These are phyloP conservation scores for Pristionchus exspectatus DNA, from an alignment of 2,888 invertebrate species.

Conservation along the genomic window DNA sequence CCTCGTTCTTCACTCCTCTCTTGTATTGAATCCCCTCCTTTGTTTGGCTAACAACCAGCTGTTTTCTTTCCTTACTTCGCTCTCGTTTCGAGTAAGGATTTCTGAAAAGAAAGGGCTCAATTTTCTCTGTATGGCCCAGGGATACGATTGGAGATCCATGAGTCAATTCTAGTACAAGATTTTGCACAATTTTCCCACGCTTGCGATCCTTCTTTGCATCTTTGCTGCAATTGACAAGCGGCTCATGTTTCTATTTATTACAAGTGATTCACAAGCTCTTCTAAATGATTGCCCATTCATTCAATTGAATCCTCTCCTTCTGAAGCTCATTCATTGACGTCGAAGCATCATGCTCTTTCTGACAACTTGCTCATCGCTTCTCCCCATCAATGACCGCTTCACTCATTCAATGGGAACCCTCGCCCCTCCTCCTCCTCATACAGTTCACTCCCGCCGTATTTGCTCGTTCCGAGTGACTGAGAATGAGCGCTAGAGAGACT, in stretches of 20 bases:
- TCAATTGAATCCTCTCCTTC: not conserved
- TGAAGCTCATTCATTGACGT: not conserved
- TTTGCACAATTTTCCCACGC: not conserved
- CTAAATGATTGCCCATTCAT: not conserved
- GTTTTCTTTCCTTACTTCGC: slow-evolving; percentile 15
- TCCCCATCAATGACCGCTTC: not conserved
- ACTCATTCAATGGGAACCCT: slow-evolving; percentile 12
- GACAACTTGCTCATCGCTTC: not conserved
- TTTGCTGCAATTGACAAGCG: not conserved
- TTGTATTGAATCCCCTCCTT: slow-evolving; percentile 33
- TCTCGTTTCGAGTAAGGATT: slow-evolving; percentile 20
- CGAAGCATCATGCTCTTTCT: not conserved
- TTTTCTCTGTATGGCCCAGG: not conserved
- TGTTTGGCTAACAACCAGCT: slow-evolving; percentile 19
- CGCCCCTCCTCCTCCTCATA: not conserved
- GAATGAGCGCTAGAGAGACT: slow-evolving; percentile 41
- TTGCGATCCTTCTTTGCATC: not conserved
- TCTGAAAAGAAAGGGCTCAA: not conserved
- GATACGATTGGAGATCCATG: not conserved
- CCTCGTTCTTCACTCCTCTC: not conserved
- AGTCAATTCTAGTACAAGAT: not conserved
- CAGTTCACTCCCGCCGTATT: slow-evolving; percentile 43
- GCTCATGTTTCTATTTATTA: not conserved
- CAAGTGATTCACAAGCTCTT: not conserved
- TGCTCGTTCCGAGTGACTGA: slow-evolving; percentile 47